Conservation (phyloP, 1,140 invertebrate species). For the Drosophila burlai region DNA sequence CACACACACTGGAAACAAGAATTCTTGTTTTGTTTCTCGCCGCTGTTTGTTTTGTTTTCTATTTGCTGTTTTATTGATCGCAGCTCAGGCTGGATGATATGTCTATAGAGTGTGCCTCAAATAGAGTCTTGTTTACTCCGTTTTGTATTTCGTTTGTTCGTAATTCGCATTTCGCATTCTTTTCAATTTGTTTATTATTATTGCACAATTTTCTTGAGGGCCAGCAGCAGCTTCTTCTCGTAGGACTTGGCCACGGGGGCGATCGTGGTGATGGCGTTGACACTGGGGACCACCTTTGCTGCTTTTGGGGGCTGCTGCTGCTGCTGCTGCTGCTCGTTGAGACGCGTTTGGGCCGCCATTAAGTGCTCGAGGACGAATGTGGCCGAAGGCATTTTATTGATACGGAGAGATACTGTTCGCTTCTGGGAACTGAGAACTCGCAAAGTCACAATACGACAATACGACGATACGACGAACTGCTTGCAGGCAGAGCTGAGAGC, state of each 20-base stretch:
- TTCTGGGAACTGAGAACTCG: background rate
- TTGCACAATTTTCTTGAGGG: slow-evolving; percentile 73
- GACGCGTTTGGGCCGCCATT: slow-evolving; percentile 76
- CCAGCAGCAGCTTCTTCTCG: slow-evolving; percentile 61
- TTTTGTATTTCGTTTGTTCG: background rate
- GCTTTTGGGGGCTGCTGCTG: no score
- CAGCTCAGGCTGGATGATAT: slow-evolving; percentile 11
- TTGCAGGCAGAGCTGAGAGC: slow-evolving; percentile 19
- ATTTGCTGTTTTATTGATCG: slow-evolving; percentile 29
- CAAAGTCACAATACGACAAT: background rate
- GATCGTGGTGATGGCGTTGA: slow-evolving; percentile 8
- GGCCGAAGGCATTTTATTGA: slow-evolving; percentile 76
- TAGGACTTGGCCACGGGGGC: slow-evolving; percentile 32
- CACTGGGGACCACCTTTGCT: background rate
- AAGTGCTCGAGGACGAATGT: slow-evolving; percentile 80
- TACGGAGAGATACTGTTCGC: background rate
- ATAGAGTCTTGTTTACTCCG: slow-evolving; percentile 16
- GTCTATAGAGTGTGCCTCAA: slow-evolving; percentile 31
- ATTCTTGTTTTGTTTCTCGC: slow-evolving; percentile 44
- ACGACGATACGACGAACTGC: slow-evolving; percentile 13
- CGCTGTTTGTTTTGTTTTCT: slow-evolving; percentile 39
- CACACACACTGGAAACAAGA: slow-evolving; percentile 30
- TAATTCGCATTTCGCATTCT: background rate
- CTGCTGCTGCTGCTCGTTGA: slow-evolving; percentile 48
- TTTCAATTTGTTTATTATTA: slow-evolving; percentile 50